Evolutionary conservation across 2,797 vertebrate species (phyloP).

Genomic region (Hipposideros larvatus): DNA sequence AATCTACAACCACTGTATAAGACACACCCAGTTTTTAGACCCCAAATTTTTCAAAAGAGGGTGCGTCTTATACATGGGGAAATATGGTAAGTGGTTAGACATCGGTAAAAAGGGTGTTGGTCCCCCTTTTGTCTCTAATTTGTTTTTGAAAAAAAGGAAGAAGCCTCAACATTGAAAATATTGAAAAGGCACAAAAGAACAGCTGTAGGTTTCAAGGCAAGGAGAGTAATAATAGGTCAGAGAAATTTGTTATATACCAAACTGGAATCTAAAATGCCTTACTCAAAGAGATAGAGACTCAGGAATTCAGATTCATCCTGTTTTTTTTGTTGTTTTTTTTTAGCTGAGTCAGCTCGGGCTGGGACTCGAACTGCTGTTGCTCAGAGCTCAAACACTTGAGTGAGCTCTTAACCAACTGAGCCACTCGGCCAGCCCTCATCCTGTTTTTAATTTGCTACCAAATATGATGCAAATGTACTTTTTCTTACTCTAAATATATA

Average conservation of each 20-base stretch:
- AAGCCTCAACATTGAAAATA: not conserved
- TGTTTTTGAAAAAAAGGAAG: not conserved
- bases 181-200: not conserved
- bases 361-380: no score
- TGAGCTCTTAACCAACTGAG: no score
- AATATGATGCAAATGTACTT: not conserved
- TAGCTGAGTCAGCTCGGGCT: no score
- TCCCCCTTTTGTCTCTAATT: not conserved
- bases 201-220: not conserved
- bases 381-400: no score
- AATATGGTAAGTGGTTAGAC: not conserved
- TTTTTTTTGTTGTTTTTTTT: not conserved
- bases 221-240: not conserved
- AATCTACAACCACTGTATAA: no score
- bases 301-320: constrained; percentile 18
- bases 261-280: constrained; percentile 39
- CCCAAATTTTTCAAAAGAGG: no score
- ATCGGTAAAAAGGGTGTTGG: not conserved
- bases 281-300: not conserved
- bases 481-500: not conserved
- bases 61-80: no score
- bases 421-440: not conserved
- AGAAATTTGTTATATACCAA: not conserved
- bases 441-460: constrained; percentile 39
- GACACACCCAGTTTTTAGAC: no score